Conservation (phyloP, 2,797 vertebrate species). For the Parauchenoglanis punctatus region DNA sequence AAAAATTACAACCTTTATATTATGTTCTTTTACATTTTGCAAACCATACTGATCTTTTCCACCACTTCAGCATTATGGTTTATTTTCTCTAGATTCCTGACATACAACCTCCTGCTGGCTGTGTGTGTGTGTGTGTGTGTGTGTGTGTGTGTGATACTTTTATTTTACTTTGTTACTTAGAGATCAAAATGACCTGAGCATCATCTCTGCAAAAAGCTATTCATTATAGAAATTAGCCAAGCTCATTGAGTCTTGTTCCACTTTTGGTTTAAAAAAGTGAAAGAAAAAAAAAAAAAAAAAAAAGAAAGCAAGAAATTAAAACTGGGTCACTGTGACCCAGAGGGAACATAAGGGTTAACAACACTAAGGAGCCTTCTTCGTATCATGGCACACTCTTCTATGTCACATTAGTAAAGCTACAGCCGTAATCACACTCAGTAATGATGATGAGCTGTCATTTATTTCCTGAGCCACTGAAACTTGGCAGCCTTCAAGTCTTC, state of each 20-base stretch:
- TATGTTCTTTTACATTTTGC: neutral
- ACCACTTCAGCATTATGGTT: no score
- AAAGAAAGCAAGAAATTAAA: neutral
- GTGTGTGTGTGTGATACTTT: neutral
- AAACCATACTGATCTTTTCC: neutral
- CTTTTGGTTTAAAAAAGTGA: neutral
- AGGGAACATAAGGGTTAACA: slow-evolving; percentile 13
- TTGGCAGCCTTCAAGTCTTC: slow-evolving; percentile 35
- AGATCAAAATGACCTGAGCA: neutral
- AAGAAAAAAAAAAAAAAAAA: neutral
- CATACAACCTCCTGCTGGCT: neutral
- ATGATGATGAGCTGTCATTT: slow-evolving; percentile 23
- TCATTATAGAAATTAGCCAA: neutral
- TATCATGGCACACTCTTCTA: neutral
- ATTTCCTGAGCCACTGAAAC: slow-evolving; percentile 19
- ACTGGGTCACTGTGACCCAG: neutral
- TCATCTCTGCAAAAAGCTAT: neutral
- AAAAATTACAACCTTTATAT: neutral
- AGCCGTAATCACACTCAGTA: slow-evolving; percentile 23
- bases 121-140: neutral
- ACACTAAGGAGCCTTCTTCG: neutral
- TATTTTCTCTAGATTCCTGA: neutral
- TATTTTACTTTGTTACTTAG: neutral
- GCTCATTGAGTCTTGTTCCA: neutral
- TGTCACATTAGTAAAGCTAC: slow-evolving; percentile 1